Percentiles rank a stretch among this genome's conserved stretches.
Evolutionary conservation across 2,113 vertebrate genomes (phyloP).

Genomic region (Lampris megalopsis): DNA sequence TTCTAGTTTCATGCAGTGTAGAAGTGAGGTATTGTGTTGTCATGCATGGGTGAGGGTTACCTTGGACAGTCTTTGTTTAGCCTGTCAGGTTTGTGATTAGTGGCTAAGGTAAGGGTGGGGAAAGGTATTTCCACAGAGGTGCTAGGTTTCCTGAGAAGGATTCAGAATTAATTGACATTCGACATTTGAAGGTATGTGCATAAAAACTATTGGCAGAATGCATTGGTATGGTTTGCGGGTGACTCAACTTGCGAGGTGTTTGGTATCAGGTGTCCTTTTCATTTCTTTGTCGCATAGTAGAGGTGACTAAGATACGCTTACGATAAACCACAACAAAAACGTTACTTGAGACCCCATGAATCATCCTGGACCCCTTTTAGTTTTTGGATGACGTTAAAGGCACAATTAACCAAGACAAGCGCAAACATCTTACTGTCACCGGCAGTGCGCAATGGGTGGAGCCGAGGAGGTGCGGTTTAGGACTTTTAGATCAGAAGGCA

Average conservation of each 20-base stretch:
- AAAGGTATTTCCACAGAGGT: conserved; percentile 45
- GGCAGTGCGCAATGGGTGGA: conserved; percentile 60
- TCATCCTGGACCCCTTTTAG: conserved; percentile 19
- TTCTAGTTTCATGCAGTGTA: too few relatives aligned
- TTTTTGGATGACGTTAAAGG: conserved; percentile 10
- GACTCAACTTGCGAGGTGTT: background rate
- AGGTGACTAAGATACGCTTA: conserved; percentile 27
- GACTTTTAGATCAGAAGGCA: conserved; percentile 11
- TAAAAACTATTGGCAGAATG: background rate
- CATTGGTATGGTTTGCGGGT: background rate
- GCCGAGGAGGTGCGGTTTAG: conserved; percentile 15
- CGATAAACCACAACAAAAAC: conserved; percentile 12
- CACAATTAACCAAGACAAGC: background rate
- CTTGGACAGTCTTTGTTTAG: conserved; percentile 51
- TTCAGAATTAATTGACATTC: conserved; percentile 3
- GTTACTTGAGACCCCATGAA: conserved; percentile 41
- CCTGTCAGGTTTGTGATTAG: conserved; percentile 56
- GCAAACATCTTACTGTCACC: background rate
- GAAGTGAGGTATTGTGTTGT: conserved; percentile 1
- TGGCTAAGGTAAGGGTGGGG: conserved; percentile 40
- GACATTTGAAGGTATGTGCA: background rate
- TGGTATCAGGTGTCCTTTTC: conserved; percentile 24
- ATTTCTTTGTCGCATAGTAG: background rate
- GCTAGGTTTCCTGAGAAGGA: conserved; percentile 28
- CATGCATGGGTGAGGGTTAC: conserved; percentile 38